Percentiles rank a stretch among this genome's conserved stretches.
These are phyloP conservation scores for Spodoptera littoralis DNA, from an alignment of 2,888 invertebrate species.

Conservation along the genomic window DNA sequence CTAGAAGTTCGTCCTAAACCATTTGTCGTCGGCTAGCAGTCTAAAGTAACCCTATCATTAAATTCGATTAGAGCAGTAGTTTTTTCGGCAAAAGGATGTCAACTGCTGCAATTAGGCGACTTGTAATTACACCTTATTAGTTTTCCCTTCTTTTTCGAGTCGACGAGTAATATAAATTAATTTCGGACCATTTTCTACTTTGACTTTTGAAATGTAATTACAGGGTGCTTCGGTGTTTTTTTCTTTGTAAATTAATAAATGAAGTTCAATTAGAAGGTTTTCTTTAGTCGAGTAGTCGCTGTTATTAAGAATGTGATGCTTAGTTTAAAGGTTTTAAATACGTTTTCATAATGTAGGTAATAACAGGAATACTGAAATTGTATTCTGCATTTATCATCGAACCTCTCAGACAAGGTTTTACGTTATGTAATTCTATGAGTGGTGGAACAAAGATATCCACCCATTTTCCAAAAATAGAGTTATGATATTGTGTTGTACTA, in stretches of 20 bases:
- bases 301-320: no score
- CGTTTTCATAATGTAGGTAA: no score
- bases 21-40: slow-evolving; percentile 32
- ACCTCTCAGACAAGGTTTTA: no score
- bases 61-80: slow-evolving; percentile 73
- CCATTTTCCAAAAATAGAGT: no score
- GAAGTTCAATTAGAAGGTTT: slow-evolving; percentile 34
- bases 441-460: no score
- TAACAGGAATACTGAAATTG: no score
- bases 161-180: slow-evolving; percentile 76
- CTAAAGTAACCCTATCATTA: slow-evolving; percentile 77
- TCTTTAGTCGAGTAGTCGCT: slow-evolving; percentile 2
- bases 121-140: slow-evolving; percentile 82
- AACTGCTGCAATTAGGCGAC: slow-evolving; percentile 78
- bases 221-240: slow-evolving; percentile 51
- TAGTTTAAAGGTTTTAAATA: no score
- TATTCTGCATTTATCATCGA: no score
- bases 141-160: slow-evolving; percentile 70
- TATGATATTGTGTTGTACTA: not conserved
- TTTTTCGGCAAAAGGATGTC: slow-evolving; percentile 78
- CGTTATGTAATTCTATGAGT: no score
- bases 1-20: slow-evolving; percentile 28
- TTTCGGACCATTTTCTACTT: slow-evolving; percentile 70
- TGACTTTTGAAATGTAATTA: slow-evolving; percentile 69
- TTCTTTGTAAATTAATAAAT: slow-evolving; percentile 36